These are phyloP conservation scores for Sussaba pulchella DNA, from an alignment of 2,888 invertebrate genomes.

Conservation along the genomic window DNA sequence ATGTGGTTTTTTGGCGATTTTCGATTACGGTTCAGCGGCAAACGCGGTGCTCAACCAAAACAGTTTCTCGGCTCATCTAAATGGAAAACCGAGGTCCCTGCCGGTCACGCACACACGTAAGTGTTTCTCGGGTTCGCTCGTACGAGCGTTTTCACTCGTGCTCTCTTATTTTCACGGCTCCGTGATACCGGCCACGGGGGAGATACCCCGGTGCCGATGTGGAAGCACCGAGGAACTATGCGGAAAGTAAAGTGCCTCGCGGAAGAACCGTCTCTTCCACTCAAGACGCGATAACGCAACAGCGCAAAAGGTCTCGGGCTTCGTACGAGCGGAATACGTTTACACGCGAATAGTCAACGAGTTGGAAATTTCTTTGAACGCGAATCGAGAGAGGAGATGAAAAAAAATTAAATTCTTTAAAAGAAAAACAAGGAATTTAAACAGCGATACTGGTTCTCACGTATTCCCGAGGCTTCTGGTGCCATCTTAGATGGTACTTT, in stretches of 20 bases:
- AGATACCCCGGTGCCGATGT: conserved; percentile 8
- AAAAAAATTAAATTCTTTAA: no score
- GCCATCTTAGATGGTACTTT: no score
- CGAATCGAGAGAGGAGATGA: conserved; percentile 17
- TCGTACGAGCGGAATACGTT: conserved; percentile 38
- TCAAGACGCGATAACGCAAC: conserved; percentile 56
- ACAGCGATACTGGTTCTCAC: conserved; percentile 5
- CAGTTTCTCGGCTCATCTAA: conserved; percentile 80
- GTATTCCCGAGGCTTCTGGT: no score
- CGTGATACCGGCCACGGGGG: conserved; percentile 40
- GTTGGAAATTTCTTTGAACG: conserved; percentile 47
- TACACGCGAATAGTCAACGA: conserved; percentile 41
- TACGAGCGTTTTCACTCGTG: neutral
- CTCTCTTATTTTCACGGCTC: conserved; percentile 23
- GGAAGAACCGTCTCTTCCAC: conserved; percentile 38
- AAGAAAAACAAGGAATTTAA: neutral
- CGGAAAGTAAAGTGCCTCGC: conserved; percentile 20
- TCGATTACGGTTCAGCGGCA: conserved; percentile 84
- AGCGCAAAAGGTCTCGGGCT: conserved; percentile 31
- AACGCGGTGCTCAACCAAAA: conserved; percentile 83
- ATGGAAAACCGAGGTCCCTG: conserved; percentile 76
- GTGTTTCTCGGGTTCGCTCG: conserved; percentile 65
- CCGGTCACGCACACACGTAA: conserved; percentile 79
- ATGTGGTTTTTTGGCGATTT: conserved; percentile 82
- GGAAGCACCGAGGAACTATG: neutral